Base-by-base conservation (phyloP, 2,888 invertebrate species). In the Cantharis rufa region DNA sequence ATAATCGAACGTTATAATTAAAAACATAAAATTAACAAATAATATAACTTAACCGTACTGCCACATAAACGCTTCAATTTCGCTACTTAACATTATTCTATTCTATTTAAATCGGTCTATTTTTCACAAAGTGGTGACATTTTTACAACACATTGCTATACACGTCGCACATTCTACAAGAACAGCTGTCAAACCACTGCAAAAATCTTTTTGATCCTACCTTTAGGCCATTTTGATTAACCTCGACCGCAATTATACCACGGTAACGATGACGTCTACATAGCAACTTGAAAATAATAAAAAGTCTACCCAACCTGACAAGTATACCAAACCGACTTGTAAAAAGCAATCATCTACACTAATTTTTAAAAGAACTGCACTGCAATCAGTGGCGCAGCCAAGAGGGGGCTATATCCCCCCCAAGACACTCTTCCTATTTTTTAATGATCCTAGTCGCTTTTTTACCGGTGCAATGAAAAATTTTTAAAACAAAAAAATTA, bases 111-210 rank as follows among this genome's bases (percentile, higher is more conserved):
- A 75, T 21, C 70, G 64, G 18, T 64, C 70, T 32, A 21, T 32
- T 32, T 18, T 69, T 48, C 66, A 48, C 63, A 63, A 71, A 70
- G 61, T 63, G 68, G 62, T 76, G 75, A 82, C 83, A 83, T 85
- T 83, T 85, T 84, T 80, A 81, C 83, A 82, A 83, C 83, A 81
- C 80, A 78, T 70, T 83, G 82, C 80, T 79, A 82, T 83, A 84
- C 86, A 86, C 86, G 86, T 86, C 84, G 85, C 84, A 85, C 85
- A 83, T 84, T 85, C 83, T 82, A 79, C 74, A 80, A 74, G 76
- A 75, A 77, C 80, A 79, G 77, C 80, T 80, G 81, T 81, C 80
- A 81, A 79, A 78, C 74, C 74, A 76, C 76, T 71, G 72, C 70
- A 70, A 68, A 75, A 32, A 32, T 70, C 66, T 76, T 48, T 70